phyloP scores from a whole-genome alignment of 2,113 vertebrate genomes.

The human region GRCh38 chr5:155813501-155814000 shows the following conservation, averaged over 20 bases:
- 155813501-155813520: constrained; percentile 42
- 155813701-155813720: background rate
- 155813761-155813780: background rate
- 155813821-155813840: background rate
- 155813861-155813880: background rate
- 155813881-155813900: background rate
- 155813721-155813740: background rate
- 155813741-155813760: background rate
- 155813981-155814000: background rate
- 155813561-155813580: background rate
- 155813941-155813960: background rate
- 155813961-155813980: background rate
- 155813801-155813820: background rate
- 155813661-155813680: constrained; percentile 4
- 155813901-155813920: background rate
- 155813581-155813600: background rate
- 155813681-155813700: constrained; percentile 21
- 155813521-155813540: background rate
- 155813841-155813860: background rate
- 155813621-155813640: background rate
- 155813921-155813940: background rate
- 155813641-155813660: constrained; percentile 1
- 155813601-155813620: background rate
- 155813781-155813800: background rate
- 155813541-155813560: background rate